Evolutionary conservation across 2,888 invertebrate genomes (phyloP).

Genomic region (Fragum whitleyi): DNA sequence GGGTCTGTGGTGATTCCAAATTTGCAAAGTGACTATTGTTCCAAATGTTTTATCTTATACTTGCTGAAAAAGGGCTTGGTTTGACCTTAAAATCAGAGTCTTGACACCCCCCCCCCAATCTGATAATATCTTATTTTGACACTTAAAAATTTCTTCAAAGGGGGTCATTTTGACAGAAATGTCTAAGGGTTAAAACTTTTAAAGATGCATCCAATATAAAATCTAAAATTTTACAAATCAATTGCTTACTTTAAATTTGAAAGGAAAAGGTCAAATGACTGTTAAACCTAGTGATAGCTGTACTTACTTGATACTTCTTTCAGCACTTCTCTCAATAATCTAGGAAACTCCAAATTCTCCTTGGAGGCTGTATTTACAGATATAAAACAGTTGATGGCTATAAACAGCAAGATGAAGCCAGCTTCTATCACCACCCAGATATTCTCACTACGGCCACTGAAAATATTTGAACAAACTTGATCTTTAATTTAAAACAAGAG

Average conservation of each 20-base stretch:
- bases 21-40: conserved; percentile 89
- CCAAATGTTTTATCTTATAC: conserved; percentile 75
- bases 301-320: conserved; percentile 71
- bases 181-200: no score
- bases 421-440: conserved; percentile 77
- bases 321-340: conserved; percentile 67
- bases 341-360: conserved; percentile 67
- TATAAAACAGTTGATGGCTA: conserved; percentile 72
- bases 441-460: conserved; percentile 57
- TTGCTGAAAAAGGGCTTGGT: conserved; percentile 72
- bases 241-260: no score
- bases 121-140: no score
- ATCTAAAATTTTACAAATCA: no score
- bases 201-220: no score
- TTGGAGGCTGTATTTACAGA: conserved; percentile 69
- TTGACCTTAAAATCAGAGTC: no score
- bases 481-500: no score
- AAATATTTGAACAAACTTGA: conserved; percentile 16
- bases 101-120: no score
- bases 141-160: no score
- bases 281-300: no score
- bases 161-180: no score
- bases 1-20: conserved; percentile 94
- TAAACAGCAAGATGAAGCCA: conserved; percentile 68
- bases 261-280: no score